phyloP scores from a whole-genome alignment of 2,888 invertebrate genomes.

The Agriopis leucophaearia region DNA sequence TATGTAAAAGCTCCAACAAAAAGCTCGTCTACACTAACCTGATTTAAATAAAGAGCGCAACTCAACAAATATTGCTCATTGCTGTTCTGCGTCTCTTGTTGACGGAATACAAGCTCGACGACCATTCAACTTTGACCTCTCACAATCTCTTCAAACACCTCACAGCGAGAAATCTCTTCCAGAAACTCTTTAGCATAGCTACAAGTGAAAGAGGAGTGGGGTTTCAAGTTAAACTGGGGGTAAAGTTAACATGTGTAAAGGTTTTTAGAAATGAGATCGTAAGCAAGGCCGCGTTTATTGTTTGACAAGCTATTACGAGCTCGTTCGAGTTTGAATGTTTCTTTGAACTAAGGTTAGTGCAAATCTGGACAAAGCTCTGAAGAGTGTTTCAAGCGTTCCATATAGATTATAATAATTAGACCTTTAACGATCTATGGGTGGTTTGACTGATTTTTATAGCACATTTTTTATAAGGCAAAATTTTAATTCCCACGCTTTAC shows the following conservation, averaged over 20 bases:
- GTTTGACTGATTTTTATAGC: no score
- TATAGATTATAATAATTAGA: no score
- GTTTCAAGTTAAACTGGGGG: slow-evolving; percentile 53
- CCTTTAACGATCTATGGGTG: no score
- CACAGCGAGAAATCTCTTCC: slow-evolving; percentile 31
- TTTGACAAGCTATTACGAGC: slow-evolving; percentile 72
- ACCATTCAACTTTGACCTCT: slow-evolving; percentile 56
- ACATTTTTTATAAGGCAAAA: no score
- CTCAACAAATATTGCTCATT: slow-evolving; percentile 74
- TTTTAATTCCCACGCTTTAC: no score
- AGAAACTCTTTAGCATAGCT: slow-evolving; percentile 33
- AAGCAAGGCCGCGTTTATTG: slow-evolving; percentile 61
- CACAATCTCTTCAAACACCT: slow-evolving; percentile 50
- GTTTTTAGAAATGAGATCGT: slow-evolving; percentile 74
- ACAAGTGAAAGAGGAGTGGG: slow-evolving; percentile 46
- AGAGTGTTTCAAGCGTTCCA: not conserved
- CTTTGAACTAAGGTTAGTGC: slow-evolving; percentile 52
- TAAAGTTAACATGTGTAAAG: slow-evolving; percentile 67
- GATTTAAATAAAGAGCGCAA: slow-evolving; percentile 74
- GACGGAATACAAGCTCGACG: slow-evolving; percentile 62
- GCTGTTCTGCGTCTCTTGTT: slow-evolving; percentile 67
- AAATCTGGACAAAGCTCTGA: slow-evolving; percentile 25
- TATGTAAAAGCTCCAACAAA: slow-evolving; percentile 30
- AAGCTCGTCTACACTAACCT: slow-evolving; percentile 55
- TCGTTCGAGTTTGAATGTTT: slow-evolving; percentile 52